Conservation (phyloP, 2,888 invertebrate species). For the Drosophila cyrtoloma region DNA sequence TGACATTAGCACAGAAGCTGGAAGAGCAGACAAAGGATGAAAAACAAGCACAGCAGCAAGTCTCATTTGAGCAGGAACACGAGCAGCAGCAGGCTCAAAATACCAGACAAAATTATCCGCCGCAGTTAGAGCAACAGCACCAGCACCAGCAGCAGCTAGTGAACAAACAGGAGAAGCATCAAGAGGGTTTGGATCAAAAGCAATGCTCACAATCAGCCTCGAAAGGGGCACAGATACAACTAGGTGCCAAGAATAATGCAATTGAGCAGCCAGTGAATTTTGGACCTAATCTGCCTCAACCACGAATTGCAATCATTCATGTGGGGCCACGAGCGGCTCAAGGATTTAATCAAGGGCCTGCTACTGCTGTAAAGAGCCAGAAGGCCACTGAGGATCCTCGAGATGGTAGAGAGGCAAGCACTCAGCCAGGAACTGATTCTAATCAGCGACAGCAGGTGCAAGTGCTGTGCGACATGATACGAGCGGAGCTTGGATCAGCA, state of each 20-base stretch:
- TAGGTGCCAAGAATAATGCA: neutral
- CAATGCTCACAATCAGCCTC: neutral
- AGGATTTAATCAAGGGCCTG: neutral
- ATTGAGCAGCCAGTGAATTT: neutral
- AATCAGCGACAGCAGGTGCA: constrained; percentile 50
- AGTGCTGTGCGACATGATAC: constrained; percentile 73
- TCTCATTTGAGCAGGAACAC: neutral
- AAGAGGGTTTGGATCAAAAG: neutral
- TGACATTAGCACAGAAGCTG: neutral
- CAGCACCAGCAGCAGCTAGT: neutral
- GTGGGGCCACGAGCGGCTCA: neutral
- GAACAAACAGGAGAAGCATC: neutral
- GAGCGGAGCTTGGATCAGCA: constrained; percentile 53
- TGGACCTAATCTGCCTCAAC: neutral
- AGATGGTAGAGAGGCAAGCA: neutral
- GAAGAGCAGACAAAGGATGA: neutral
- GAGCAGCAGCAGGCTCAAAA: neutral
- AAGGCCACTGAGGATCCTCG: neutral
- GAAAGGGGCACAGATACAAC: neutral
- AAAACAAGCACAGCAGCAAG: neutral
- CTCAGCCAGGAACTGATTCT: neutral
- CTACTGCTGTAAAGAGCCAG: neutral
- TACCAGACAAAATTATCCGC: neutral
- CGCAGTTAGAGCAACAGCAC: neutral
- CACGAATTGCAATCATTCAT: constrained; percentile 11